Evolutionary conservation across 2,113 vertebrate genomes (phyloP).

Genomic region (Dasyornis broadbenti): DNA sequence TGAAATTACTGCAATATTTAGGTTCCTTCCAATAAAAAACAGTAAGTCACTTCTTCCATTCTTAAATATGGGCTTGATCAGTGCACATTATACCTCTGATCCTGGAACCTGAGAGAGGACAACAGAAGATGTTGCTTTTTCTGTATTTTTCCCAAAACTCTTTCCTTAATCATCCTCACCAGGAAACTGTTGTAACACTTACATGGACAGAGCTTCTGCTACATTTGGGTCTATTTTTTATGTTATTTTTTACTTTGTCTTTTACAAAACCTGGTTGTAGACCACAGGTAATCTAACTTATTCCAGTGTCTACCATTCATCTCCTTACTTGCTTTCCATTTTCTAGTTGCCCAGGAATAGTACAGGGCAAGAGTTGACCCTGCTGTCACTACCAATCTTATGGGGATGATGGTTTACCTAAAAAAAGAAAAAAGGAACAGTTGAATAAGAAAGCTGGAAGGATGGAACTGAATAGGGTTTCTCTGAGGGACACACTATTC

Average conservation of each 20-base stretch:
- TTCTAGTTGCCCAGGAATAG: not conserved
- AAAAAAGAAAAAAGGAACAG: not conserved
- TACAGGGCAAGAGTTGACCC: not conserved
- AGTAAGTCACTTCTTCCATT: not conserved
- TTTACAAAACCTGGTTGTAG: not conserved
- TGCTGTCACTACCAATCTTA: not conserved
- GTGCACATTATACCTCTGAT: not conserved
- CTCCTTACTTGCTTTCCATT: not conserved
- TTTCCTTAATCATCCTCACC: not conserved
- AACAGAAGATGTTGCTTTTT: not conserved
- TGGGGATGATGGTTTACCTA: not conserved
- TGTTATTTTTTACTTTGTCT: not conserved
- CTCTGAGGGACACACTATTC: fast-evolving
- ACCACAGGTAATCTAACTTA: not conserved
- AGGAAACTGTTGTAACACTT: not conserved
- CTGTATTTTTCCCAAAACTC: not conserved
- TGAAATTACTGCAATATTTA: not conserved
- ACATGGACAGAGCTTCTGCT: not conserved
- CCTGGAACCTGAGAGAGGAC: not conserved
- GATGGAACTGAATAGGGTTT: not conserved
- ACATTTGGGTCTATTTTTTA: not conserved
- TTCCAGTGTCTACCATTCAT: not conserved
- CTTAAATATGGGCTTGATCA: not conserved
- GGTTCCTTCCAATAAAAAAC: not conserved
- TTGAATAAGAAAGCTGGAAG: not conserved